Evolutionary conservation across 2,113 vertebrate species (phyloP).

Genomic region (Oncorhynchus clarkii): DNA sequence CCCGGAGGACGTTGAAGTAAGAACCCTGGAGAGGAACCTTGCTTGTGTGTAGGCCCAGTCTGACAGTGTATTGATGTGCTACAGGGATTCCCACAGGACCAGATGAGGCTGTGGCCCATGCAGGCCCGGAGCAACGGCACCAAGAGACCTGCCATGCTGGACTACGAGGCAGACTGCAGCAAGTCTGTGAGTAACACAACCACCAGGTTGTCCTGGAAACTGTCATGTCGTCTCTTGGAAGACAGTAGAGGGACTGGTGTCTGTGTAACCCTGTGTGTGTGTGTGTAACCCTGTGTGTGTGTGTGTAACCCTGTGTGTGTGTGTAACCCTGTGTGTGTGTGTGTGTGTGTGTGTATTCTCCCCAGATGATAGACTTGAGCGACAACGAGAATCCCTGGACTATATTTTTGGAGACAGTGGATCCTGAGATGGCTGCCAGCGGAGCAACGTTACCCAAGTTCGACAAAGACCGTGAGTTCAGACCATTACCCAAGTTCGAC

Average conservation of each 20-base stretch:
- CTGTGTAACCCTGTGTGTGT: background rate
- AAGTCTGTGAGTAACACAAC: conserved; percentile 84
- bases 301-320: background rate
- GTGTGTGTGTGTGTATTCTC: background rate
- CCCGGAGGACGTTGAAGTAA: too few relatives aligned
- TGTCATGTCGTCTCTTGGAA: too few relatives aligned
- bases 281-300: background rate
- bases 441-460: conserved; percentile 97
- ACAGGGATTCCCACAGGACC: conserved; percentile 98
- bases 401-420: conserved; percentile 99
- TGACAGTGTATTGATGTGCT: conserved; percentile 4
- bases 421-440: conserved; percentile 96
- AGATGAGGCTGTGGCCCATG: conserved; percentile 99
- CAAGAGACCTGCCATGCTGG: conserved; percentile 95
- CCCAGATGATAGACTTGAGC: conserved; percentile 97
- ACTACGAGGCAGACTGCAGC: conserved; percentile 96
- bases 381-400: conserved; percentile 99
- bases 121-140: conserved; percentile 98
- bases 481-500: too few relatives aligned
- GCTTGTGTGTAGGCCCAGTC: background rate
- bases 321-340: too few relatives aligned
- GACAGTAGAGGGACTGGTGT: too few relatives aligned
- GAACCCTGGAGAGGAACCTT: background rate
- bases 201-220: too few relatives aligned
- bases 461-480: conserved; percentile 95